Base-by-base conservation (phyloP, 2,797 vertebrate genomes). In the Clarias laeviceps region DNA sequence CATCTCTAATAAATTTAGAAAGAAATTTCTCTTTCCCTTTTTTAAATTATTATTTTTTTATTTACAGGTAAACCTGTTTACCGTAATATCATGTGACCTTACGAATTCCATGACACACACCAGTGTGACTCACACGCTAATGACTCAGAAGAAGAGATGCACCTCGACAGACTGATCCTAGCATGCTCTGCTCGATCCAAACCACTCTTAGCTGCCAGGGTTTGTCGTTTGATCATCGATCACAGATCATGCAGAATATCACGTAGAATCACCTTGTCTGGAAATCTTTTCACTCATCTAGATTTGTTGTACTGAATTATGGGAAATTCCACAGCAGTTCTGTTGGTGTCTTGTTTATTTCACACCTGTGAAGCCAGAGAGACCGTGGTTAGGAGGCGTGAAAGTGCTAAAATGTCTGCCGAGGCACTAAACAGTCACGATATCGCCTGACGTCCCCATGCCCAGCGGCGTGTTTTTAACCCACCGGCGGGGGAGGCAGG, bases 371-470 rank as follows among this genome's bases (percentile, higher is more conserved):
- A 54, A 4, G n/a, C 7, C 62, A 0, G 15, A 4, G 14, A 65
- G 37, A 22, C 29, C 40, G 2, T 80, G 40, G 8, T 66, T 80
- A 80, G 79, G 62, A 32, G 79, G 62, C 54, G 79, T 81, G 79
- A 66, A 80, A 20, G 61, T 20, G 77, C 20, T 32, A 62, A 15
- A 57, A 17, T 62, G 37, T 65, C 32, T 5, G 18, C 50, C 45
- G 27, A 27, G 34, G 24, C 77, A 20, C 7, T 27, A 45, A 20
- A 80, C n/a, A 11, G 27, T 24, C 34, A 50, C 37, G 0, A 11
- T 64, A 27, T 64, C 24, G 1, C 22, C 61, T 29, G 61, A 9
- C 1, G 2, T 1, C 15, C 15, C 14, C 5, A 14, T 80, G 78
- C 59, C 24, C 14, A 37, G 3, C 15, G 15, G 15, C 5, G 27